These are phyloP conservation scores for Lamprologus tigripictilis DNA, from an alignment of 2,113 vertebrate species.

Conservation along the genomic window DNA sequence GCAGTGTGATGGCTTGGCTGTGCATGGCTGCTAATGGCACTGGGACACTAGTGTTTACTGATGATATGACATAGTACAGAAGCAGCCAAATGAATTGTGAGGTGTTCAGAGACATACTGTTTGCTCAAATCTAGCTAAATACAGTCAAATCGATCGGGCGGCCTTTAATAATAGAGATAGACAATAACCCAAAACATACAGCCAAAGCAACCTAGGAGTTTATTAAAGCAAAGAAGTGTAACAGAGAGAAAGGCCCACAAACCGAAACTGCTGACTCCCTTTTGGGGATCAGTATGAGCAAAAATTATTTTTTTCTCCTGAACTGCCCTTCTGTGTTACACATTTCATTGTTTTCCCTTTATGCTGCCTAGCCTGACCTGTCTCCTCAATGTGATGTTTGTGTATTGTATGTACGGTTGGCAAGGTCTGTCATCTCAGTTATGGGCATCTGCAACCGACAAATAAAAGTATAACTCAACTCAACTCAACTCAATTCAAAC, in stretches of 20 bases:
- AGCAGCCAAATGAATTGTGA: background rate
- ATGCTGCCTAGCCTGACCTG: background rate
- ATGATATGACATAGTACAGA: background rate
- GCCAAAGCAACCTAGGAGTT: background rate
- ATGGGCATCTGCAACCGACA: rapidly evolving
- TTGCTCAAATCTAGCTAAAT: background rate
- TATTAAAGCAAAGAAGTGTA: background rate
- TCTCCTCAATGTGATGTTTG: background rate
- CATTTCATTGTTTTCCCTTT: background rate
- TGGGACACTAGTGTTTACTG: background rate
- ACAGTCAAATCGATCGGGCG: rapidly evolving
- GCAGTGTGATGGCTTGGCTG: background rate
- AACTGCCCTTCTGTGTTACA: background rate
- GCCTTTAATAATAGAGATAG: background rate
- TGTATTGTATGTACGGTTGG: background rate
- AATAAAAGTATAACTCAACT: background rate
- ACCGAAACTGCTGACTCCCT: rapidly evolving
- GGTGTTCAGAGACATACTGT: background rate
- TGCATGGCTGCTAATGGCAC: background rate
- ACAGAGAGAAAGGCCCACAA: background rate
- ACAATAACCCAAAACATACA: background rate
- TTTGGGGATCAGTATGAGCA: background rate
- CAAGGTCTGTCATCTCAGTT: background rate
- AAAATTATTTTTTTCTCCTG: rapidly evolving
- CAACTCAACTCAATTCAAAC: background rate